A percentile compares a stretch with the other conserved stretches of the same genome.
Conservation (phyloP, 2,797 vertebrate species). For the Xiphorhynchus erythropygius region DNA sequence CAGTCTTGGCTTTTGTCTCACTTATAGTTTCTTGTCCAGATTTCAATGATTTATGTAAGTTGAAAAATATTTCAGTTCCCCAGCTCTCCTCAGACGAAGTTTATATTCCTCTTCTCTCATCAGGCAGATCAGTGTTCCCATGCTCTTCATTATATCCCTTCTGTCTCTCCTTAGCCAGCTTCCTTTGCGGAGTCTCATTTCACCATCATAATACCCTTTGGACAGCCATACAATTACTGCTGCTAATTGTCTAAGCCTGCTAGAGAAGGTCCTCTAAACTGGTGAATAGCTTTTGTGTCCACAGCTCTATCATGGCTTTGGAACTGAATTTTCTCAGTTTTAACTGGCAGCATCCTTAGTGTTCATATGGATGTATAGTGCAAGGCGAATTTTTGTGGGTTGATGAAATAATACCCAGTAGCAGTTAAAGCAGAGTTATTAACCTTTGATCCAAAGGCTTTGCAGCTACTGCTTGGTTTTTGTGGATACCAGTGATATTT, state of each 20-base stretch:
- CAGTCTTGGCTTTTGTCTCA: fast-evolving
- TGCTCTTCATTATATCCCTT: background rate
- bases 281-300: background rate
- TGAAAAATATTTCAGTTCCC: background rate
- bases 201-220: background rate
- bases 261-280: background rate
- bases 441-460: background rate
- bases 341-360: background rate
- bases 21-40: background rate
- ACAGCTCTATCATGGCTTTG: background rate
- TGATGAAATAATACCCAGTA: background rate
- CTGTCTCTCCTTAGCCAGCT: background rate
- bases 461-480: background rate
- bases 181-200: background rate
- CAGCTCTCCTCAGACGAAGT: background rate
- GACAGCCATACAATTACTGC: background rate
- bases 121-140: background rate
- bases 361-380: background rate
- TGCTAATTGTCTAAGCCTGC: background rate
- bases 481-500: background rate
- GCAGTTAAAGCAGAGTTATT: background rate
- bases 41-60: background rate
- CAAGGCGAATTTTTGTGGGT: background rate
- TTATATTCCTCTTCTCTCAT: background rate
- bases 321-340: background rate